Evolutionary conservation across 2,113 vertebrate genomes (phyloP).

Genomic region (Glareola pratincola): DNA sequence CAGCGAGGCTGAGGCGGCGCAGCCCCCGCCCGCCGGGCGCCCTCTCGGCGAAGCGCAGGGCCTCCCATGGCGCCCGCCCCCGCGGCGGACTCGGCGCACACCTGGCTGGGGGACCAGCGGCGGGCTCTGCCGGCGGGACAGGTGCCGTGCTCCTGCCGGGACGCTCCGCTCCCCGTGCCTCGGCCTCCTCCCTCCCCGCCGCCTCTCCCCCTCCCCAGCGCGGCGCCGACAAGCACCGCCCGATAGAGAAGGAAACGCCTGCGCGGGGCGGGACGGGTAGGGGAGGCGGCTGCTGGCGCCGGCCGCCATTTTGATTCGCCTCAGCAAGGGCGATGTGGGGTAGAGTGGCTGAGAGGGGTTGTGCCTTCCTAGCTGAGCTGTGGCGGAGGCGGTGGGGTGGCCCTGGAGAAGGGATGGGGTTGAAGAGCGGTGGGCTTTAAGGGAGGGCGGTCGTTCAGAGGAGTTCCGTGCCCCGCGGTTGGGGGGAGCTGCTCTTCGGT

Average conservation of each 20-base stretch:
- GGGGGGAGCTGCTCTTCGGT: rapidly evolving
- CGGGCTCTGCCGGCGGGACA: not conserved
- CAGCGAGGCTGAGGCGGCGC: not conserved
- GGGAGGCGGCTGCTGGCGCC: not conserved
- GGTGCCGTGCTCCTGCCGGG: not conserved
- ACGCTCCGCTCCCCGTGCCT: not conserved
- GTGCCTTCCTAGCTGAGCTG: rapidly evolving
- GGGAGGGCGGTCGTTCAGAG: rapidly evolving
- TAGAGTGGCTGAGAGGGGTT: rapidly evolving
- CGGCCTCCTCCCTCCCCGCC: not conserved
- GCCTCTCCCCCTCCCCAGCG: not conserved
- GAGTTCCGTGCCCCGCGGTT: not conserved
- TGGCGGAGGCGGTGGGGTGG: too few relatives aligned
- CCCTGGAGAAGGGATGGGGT: rapidly evolving
- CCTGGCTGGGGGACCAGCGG: not conserved
- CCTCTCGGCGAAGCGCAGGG: not conserved
- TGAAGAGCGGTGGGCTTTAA: too few relatives aligned
- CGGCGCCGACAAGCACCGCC: not conserved
- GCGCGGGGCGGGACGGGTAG: not conserved
- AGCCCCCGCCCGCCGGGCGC: not conserved
- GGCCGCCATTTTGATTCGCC: slow-evolving; percentile 64
- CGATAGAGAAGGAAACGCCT: not conserved
- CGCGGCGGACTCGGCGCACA: not conserved
- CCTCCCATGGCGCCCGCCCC: not conserved
- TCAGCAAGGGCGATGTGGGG: rapidly evolving